phyloP scores from a whole-genome alignment of 1,140 invertebrate genomes.

The Diuraphis noxia region DNA sequence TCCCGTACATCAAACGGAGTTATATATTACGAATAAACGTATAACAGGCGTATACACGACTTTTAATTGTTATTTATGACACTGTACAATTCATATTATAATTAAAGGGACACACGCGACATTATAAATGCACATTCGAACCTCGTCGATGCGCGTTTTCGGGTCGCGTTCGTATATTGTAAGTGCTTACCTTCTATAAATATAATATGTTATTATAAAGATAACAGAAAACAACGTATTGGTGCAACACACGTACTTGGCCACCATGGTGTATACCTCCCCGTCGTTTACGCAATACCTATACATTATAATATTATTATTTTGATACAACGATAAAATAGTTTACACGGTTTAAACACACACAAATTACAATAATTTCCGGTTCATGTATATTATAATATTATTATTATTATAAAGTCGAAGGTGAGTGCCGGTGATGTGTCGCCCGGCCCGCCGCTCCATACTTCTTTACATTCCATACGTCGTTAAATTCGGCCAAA shows the following conservation, averaged over 20 bases:
- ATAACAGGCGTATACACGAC: not conserved
- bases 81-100: not conserved
- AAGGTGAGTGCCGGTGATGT: not conserved
- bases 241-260: not conserved
- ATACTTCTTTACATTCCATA: conserved; percentile 99
- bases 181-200: not conserved
- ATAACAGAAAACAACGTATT: not conserved
- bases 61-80: not conserved
- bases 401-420: not conserved
- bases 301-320: not conserved
- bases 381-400: not conserved
- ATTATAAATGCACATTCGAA: not conserved
- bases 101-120: not conserved
- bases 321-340: not conserved
- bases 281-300: too few relatives aligned
- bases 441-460: conserved; percentile 68
- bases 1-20: not conserved
- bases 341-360: not conserved
- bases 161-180: not conserved
- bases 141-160: not conserved
- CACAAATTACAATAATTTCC: not conserved
- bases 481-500: conserved; percentile 58
- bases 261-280: not conserved
- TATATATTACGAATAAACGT: too few relatives aligned
- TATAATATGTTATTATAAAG: not conserved